Evolutionary conservation across 1,140 invertebrate genomes (phyloP).

Genomic region (Pseudomyrmex concolor): DNA sequence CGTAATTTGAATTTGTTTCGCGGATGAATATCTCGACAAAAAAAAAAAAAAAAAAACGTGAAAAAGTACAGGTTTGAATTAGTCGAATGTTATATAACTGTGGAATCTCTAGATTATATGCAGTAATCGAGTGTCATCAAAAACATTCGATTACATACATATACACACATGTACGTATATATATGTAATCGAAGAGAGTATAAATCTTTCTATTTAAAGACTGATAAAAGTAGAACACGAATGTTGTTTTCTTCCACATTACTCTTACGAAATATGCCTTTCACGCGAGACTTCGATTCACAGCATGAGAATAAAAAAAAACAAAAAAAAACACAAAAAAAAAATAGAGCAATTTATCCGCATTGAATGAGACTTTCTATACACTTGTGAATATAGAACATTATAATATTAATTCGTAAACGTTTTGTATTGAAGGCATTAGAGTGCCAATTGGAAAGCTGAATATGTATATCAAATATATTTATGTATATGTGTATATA

Average conservation of each 20-base stretch:
- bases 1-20: not conserved
- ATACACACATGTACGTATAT: no score
- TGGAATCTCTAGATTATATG: conserved; percentile 35
- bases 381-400: conserved; percentile 19
- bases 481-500: no score
- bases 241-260: conserved; percentile 63
- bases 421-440: conserved; percentile 32
- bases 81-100: conserved; percentile 27
- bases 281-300: conserved; percentile 30
- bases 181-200: conserved; percentile 7
- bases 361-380: conserved; percentile 46
- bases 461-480: not conserved
- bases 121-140: conserved; percentile 17
- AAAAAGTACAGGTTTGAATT: conserved; percentile 34
- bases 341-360: conserved; percentile 44
- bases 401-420: conserved; percentile 28
- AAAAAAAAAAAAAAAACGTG: conserved; percentile 21
- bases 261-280: conserved; percentile 29
- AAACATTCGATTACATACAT: conserved; percentile 34
- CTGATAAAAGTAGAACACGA: conserved; percentile 52
- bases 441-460: conserved; percentile 27
- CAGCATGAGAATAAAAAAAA: conserved; percentile 14
- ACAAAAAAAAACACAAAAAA: not conserved
- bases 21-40: conserved; percentile 14
- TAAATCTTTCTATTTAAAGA: conserved; percentile 62